phyloP scores from a whole-genome alignment of 2,797 vertebrate genomes.

The Ctenosaura bakeri region DNA sequence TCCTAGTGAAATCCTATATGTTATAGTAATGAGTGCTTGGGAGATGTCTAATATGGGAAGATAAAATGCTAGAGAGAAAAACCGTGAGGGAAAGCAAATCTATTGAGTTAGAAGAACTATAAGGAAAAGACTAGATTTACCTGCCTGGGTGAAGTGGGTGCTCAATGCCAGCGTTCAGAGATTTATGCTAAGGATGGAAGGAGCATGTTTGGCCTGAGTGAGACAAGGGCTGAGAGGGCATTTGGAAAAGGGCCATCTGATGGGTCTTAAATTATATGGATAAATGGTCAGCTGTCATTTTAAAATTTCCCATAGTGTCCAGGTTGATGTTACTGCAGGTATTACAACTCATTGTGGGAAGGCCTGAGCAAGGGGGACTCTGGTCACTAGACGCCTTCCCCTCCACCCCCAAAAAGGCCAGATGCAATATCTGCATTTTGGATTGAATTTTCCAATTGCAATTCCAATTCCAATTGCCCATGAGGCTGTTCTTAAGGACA shows the following conservation, averaged over 20 bases:
- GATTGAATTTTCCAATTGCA: neutral
- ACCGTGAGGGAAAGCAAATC: neutral
- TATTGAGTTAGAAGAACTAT: neutral
- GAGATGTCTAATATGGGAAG: constrained; percentile 28
- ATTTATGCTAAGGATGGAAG: neutral
- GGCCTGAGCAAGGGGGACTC: neutral
- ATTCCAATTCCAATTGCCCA: no score
- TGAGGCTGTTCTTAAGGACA: no score
- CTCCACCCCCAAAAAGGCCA: no score
- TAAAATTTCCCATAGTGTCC: neutral
- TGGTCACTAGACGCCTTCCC: no score
- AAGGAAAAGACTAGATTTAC: neutral
- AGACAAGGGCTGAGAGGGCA: neutral
- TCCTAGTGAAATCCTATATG: constrained; percentile 36
- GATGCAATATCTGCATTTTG: no score
- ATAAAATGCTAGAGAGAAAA: constrained; percentile 30
- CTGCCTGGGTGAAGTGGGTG: neutral
- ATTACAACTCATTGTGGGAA: neutral
- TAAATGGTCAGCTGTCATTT: neutral
- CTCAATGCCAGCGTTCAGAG: neutral
- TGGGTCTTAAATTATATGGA: neutral
- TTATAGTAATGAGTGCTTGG: constrained; percentile 36
- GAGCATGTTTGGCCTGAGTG: neutral
- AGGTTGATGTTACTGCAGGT: neutral
- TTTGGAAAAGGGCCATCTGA: neutral